A percentile compares a stretch with the other conserved stretches of the same genome.
phyloP scores from a whole-genome alignment of 2,888 invertebrate species.

The Danaus chrysippus region DNA sequence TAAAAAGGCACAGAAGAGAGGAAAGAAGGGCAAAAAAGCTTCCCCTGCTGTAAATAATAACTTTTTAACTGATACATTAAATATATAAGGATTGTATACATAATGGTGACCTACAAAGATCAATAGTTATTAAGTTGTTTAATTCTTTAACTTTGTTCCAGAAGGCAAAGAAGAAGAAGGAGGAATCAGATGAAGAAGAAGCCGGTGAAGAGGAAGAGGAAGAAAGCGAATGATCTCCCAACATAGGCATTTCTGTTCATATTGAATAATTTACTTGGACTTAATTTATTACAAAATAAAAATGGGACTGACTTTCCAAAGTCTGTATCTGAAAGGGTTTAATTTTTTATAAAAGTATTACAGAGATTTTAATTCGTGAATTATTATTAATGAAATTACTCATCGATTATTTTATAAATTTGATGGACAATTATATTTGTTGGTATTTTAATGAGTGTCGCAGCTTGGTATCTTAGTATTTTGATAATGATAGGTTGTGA shows the following conservation, averaged over 20 bases:
- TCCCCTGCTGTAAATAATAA: constrained; percentile 61
- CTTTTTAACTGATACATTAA: constrained; percentile 6
- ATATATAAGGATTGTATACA: constrained; percentile 8
- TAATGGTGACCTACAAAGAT: constrained; percentile 3
- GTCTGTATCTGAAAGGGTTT: constrained; percentile 49
- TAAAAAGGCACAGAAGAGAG: constrained; percentile 79
- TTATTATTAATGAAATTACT: constrained; percentile 27
- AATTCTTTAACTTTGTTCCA: constrained; percentile 35
- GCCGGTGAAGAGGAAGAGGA: constrained; percentile 82
- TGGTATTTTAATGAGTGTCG: constrained; percentile 52
- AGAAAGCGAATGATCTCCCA: constrained; percentile 82
- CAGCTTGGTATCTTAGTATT: constrained; percentile 51
- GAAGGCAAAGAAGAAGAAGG: constrained; percentile 81
- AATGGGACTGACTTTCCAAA: constrained; percentile 76
- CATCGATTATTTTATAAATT: constrained; percentile 39
- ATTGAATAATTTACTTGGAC: constrained; percentile 78
- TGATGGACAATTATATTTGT: constrained; percentile 56
- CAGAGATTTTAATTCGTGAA: constrained; percentile 28
- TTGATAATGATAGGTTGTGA: constrained; percentile 48
- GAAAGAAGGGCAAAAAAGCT: constrained; percentile 75
- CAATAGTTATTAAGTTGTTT: constrained; percentile 9
- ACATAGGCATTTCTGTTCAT: constrained; percentile 71
- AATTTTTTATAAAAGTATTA: constrained; percentile 31
- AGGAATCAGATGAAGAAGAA: constrained; percentile 81
- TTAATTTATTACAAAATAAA: constrained; percentile 79